These are phyloP conservation scores for Paratrypauchen microcephalus DNA, from an alignment of 2,797 vertebrate genomes.

Conservation along the genomic window DNA sequence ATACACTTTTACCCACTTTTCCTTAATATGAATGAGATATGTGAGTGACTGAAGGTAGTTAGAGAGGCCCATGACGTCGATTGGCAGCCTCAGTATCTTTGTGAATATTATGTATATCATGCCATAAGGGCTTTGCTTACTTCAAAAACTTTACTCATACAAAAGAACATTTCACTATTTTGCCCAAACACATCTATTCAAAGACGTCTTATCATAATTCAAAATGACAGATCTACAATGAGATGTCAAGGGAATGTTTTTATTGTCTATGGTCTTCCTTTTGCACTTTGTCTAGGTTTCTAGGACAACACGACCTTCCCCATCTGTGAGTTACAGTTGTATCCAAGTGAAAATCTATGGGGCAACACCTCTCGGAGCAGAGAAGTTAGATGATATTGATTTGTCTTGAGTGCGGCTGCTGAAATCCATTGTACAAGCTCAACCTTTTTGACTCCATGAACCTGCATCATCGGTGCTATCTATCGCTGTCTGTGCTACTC, in stretches of 20 bases:
- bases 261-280: background rate
- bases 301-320: background rate
- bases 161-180: background rate
- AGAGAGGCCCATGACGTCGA: too few species aligned
- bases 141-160: background rate
- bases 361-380: constrained; percentile 19
- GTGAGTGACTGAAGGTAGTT: too few species aligned
- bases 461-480: background rate
- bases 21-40: too few species aligned
- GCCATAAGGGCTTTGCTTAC: background rate
- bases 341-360: constrained; percentile 23
- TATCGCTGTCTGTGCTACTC: background rate
- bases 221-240: background rate
- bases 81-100: background rate
- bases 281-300: constrained; percentile 6
- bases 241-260: background rate
- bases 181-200: background rate
- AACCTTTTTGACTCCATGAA: constrained; percentile 21
- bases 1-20: too few species aligned
- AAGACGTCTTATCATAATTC: background rate
- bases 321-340: constrained; percentile 1
- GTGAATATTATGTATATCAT: too few species aligned
- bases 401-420: constrained; percentile 14
- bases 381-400: constrained; percentile 21
- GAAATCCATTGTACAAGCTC: constrained; percentile 19